Conservation (phyloP, 2,888 invertebrate genomes). For the Caenorhabditis sulstoni region DNA sequence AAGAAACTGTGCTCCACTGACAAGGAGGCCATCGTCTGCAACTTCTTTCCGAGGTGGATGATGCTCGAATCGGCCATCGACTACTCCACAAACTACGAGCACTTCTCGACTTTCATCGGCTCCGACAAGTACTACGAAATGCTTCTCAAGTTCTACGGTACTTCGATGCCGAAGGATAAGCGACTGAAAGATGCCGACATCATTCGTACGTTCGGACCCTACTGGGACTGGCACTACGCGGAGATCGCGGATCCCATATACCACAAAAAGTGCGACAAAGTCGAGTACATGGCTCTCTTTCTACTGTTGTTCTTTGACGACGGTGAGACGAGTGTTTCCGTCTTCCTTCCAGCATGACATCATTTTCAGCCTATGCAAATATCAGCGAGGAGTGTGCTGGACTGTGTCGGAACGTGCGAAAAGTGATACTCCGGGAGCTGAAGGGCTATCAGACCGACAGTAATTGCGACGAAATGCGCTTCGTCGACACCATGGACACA, state of each 20-base stretch:
- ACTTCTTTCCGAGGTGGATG: constrained; percentile 40
- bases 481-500: constrained; percentile 32
- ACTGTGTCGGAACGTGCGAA: constrained; percentile 25
- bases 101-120: constrained; percentile 4
- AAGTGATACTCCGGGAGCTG: constrained; percentile 43
- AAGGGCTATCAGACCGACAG: constrained; percentile 36
- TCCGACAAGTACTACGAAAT: constrained; percentile 3
- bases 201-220: constrained; percentile 14
- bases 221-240: constrained; percentile 27
- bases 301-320: constrained; percentile 37
- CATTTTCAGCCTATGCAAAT: constrained; percentile 35
- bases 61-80: constrained; percentile 34
- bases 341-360: not conserved
- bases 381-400: constrained; percentile 37
- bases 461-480: constrained; percentile 26
- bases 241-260: constrained; percentile 23
- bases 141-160: constrained; percentile 25
- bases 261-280: constrained; percentile 28
- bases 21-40: constrained; percentile 27
- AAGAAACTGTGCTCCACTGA: constrained; percentile 1
- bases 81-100: constrained; percentile 23
- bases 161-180: constrained; percentile 17
- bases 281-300: constrained; percentile 34
- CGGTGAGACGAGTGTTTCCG: constrained; percentile 1
- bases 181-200: constrained; percentile 1